Evolutionary conservation across 2,797 vertebrate species (phyloP), one percentile per base, ranked within the genome.

Genomic region (Pangasius mekongensis): DNA sequence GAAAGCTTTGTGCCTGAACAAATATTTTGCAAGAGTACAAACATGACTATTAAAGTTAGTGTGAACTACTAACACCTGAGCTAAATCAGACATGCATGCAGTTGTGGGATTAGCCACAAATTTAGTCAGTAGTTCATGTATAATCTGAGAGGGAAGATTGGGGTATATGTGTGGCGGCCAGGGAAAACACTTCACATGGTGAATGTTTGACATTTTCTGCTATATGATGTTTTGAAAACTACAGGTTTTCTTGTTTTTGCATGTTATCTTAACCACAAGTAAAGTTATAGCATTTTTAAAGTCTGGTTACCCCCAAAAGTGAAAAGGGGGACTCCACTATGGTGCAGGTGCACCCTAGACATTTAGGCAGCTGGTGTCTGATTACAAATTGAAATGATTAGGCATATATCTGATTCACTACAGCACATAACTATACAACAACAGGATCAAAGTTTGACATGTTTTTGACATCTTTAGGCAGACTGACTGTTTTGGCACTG

Each of bases 21-120:
- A 39, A 47, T 27, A 56, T 67, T 58, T 84, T 39, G 3, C 43
- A 39, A 80, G 16, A 27, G 27, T 78, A 67, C 49, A 74, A 33
- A 84, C 10, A 69, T 56, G 8, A 69, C 62, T 77, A 47, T 67
- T 67, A 66, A 88, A 39, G 30, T 52, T n/a, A 27, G 0, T 24
- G 36, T 39, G 8, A 33, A 73, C 6, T 62, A 82, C 8, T 13
- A 11, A 80, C 30, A 56, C 13, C 71, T 77, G 54, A 52, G 36
- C 14, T 83, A 62, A 62, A 58, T 73, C 33, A 82, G 43, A 56
- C 49, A 16, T 58, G n/a, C 52, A 11, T 11, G 30, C 27, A 81
- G 13, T n/a, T 88, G 76, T 86, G 87, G 77, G 77, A 69, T 81
- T 73, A 82, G 36, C 54, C 76, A 73, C 84, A 86, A 47, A 47